Base-by-base conservation (phyloP, 2,113 vertebrate genomes). In the Cyanistes caeruleus region DNA sequence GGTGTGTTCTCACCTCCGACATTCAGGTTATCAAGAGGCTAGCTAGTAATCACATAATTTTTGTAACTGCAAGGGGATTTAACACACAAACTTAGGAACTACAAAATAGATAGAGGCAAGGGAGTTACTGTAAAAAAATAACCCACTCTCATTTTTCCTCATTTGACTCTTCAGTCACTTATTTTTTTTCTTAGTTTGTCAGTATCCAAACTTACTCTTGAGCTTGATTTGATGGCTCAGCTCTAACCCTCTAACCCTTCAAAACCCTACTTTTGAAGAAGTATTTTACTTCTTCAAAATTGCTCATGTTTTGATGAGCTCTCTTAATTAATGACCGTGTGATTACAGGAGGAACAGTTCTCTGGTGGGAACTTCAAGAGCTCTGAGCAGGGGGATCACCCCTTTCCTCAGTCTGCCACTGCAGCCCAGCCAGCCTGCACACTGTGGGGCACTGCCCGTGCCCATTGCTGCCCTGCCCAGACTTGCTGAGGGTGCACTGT, bases 361-460 rank as follows among this genome's bases (percentile, higher is more conserved):
- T 24, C n/a, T 58, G 24, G 7, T 21, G 1, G 7, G 35, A 21
- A 10, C 8, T 46, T n/a, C 21, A 48, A 53, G 35, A 76, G 19
- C 16, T 14, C 52, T 55, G 25, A 52, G 18, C 0, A 0, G 24
- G 5, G 4, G 23, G 4, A 22, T n/a, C 5, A 24, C 10, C 5
- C 6, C 20, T 69, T 63, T 39, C 14, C 46, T 78, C 30, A 20
- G 33, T 5, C 31, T 37, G 8, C 13, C 4, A 2, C 17, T 15
- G 13, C 18, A 48, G 20, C 31, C 31, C n/a, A 78, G 44, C 22
- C 43, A 43, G 7, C 5, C 37, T 53, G 33, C 31, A 31, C 1
- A 0, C 10, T 11, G 20, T 0, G 0, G 15, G 25, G 25, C 17
- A 27, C 8, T 31, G 35, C 5, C 1, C 0, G 2, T 1, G 0